phyloP scores from a whole-genome alignment of 2,888 invertebrate genomes.

The Lagria hirta region DNA sequence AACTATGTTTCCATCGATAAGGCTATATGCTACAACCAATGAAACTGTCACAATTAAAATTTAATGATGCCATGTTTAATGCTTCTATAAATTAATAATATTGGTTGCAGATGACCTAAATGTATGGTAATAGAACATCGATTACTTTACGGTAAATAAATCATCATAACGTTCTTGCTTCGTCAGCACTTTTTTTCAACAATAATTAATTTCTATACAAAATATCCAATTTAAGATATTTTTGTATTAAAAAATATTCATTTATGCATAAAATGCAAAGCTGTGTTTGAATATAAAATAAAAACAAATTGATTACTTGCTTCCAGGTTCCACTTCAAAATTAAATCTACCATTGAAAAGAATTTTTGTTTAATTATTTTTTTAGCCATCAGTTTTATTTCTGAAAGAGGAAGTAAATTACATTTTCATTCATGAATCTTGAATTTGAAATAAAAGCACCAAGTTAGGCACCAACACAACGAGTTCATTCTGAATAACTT shows the following conservation, averaged over 20 bases:
- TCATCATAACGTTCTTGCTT: too few species aligned
- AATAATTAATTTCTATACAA: too few species aligned
- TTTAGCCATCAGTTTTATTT: constrained; percentile 14
- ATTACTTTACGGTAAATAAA: too few species aligned
- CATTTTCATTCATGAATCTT: constrained; percentile 18
- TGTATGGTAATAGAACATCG: constrained; percentile 25
- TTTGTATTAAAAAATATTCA: too few species aligned
- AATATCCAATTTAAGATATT: too few species aligned
- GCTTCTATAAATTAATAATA: constrained; percentile 25
- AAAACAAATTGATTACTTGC: constrained; percentile 20
- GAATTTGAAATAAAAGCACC: constrained; percentile 3
- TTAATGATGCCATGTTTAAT: constrained; percentile 20
- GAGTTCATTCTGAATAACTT: constrained; percentile 6
- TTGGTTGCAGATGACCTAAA: constrained; percentile 24
- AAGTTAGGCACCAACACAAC: constrained; percentile 2
- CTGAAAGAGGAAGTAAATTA: constrained; percentile 7
- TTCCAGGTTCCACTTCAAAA: constrained; percentile 17
- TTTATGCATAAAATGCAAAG: constrained; percentile 19
- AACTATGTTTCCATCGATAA: constrained; percentile 13
- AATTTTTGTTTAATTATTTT: constrained; percentile 21
- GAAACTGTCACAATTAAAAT: constrained; percentile 22
- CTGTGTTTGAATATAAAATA: constrained; percentile 21
- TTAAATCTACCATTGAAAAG: constrained; percentile 17
- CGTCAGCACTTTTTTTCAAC: too few species aligned
- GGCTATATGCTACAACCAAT: constrained; percentile 15